Evolutionary conservation across 2,888 invertebrate genomes (phyloP).

Genomic region (Chromoteleia sp.): DNA sequence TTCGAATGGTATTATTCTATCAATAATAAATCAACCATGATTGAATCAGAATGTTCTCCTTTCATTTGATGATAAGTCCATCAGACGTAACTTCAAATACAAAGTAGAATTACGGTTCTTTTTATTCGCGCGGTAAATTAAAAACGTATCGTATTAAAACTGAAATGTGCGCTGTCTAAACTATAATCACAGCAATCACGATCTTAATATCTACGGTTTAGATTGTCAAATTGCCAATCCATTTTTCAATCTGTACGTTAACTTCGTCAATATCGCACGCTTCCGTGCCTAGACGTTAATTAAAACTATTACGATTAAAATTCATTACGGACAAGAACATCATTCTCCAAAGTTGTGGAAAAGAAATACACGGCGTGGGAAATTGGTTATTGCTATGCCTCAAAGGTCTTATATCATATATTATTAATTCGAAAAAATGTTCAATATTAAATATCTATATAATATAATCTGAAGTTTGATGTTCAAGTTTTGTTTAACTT

Average conservation of each 20-base stretch:
- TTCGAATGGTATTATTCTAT: slow-evolving; percentile 7
- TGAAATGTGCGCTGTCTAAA: slow-evolving; percentile 1
- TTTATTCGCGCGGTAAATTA: background rate
- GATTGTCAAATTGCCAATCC: slow-evolving; percentile 45
- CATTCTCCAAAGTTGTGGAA: background rate
- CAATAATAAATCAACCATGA: background rate
- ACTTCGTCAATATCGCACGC: slow-evolving; percentile 28
- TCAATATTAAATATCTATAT: too few relatives aligned
- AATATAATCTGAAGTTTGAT: too few relatives aligned
- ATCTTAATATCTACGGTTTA: slow-evolving; percentile 27
- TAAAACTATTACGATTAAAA: slow-evolving; percentile 36
- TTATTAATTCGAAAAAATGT: too few relatives aligned
- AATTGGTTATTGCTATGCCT: background rate
- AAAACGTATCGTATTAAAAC: slow-evolving; percentile 10
- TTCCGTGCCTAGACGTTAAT: slow-evolving; percentile 29
- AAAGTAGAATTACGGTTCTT: background rate
- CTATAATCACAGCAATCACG: slow-evolving; percentile 28
- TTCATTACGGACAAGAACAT: slow-evolving; percentile 18
- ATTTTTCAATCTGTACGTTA: slow-evolving; percentile 42
- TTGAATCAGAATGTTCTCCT: slow-evolving; percentile 1
- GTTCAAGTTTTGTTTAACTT: too few relatives aligned
- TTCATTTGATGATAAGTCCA: background rate
- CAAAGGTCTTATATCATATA: too few relatives aligned
- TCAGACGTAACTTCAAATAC: background rate
- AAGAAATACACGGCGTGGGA: background rate